Evolutionary conservation across 2,797 vertebrate species (phyloP).

Genomic region (Nasua narica): DNA sequence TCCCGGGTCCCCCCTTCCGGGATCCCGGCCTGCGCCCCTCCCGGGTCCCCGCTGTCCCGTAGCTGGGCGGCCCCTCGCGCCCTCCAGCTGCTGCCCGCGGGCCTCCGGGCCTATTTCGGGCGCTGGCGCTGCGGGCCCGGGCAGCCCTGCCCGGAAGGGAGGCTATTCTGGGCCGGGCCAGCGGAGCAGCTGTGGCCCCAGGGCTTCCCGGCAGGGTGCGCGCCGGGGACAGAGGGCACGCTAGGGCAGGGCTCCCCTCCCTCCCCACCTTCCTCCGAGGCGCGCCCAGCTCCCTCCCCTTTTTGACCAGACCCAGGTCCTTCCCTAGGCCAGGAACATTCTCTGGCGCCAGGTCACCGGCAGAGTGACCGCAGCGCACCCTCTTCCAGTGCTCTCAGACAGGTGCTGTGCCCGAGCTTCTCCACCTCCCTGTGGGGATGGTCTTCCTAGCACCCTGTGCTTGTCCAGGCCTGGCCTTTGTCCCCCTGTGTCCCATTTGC

Average conservation of each 20-base stretch:
- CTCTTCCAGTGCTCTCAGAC: neutral
- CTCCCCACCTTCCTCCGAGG: neutral
- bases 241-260: constrained; percentile 61
- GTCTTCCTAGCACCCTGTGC: neutral
- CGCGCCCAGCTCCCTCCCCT: neutral
- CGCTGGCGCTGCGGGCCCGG: constrained; percentile 49
- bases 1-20: neutral
- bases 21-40: neutral
- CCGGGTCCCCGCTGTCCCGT: neutral
- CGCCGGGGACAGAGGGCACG: constrained; percentile 66
- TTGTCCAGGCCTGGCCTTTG: fast-evolving
- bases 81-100: neutral
- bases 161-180: constrained; percentile 72
- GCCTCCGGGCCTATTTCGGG: constrained; percentile 63
- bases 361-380: neutral
- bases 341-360: neutral
- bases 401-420: neutral
- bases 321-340: neutral
- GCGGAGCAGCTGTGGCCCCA: constrained; percentile 55
- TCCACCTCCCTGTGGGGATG: neutral
- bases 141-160: constrained; percentile 73
- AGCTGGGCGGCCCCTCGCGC: neutral
- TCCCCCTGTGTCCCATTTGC: neutral
- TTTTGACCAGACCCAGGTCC: neutral
- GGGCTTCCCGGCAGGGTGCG: constrained; percentile 75